Evolutionary conservation across 2,113 vertebrate species (phyloP).

Genomic region (Indicator maculatus): DNA sequence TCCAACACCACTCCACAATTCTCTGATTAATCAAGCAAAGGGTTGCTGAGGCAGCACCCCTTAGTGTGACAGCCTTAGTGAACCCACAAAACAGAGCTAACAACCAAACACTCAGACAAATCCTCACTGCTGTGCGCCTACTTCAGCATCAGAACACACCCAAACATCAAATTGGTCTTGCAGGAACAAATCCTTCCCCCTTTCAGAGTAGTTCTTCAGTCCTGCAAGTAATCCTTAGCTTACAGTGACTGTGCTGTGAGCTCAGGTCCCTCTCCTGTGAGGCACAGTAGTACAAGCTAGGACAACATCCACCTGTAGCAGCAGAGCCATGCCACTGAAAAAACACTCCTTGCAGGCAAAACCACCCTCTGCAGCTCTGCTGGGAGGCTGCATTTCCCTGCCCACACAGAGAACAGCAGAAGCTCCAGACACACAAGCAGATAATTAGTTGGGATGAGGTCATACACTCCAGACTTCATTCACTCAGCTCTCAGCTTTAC

Average conservation of each 20-base stretch:
- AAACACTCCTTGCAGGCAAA: constrained; percentile 1
- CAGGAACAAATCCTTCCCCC: neutral
- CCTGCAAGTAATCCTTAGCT: neutral
- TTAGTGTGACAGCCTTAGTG: neutral
- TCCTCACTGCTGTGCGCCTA: neutral
- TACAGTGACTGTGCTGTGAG: neutral
- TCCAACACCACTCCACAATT: no score
- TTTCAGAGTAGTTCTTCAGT: neutral
- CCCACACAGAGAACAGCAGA: constrained; percentile 4
- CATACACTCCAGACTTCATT: constrained; percentile 31
- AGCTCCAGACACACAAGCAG: constrained; percentile 7
- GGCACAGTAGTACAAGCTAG: neutral
- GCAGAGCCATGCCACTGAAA: neutral
- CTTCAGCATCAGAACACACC: neutral
- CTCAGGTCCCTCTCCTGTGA: neutral
- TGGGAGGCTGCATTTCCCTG: neutral
- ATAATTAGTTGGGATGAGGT: constrained; percentile 11
- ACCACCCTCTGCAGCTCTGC: neutral
- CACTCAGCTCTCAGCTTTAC: constrained; percentile 10
- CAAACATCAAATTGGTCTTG: neutral
- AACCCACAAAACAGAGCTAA: neutral
- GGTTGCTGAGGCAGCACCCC: neutral
- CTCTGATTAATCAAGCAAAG: no score
- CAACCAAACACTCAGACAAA: neutral
- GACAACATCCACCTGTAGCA: neutral